Base-by-base conservation (phyloP, 2,797 vertebrate genomes). In the Tragopan temminckii region DNA sequence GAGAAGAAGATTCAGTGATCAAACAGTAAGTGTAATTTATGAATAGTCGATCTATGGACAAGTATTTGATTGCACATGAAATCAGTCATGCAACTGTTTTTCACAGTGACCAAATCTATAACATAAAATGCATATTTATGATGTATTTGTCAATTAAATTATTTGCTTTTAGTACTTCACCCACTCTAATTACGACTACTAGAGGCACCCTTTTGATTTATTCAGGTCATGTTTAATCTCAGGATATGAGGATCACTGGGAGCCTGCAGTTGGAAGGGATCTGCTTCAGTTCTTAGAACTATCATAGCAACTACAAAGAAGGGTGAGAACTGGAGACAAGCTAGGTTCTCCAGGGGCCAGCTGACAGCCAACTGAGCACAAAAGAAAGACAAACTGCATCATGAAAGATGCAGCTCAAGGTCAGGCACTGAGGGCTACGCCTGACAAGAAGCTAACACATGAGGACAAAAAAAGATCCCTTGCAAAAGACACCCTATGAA, bases 351-450 rank as follows among this genome's bases (percentile, higher is more conserved):
- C 50, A 7, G 45, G 58, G 63, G 24, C 46, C 75, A 71, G 31
- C 38, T 92, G 86, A 86, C 53, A 92, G 72, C 31, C 61, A 89
- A 91, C 82, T 86, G 95, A 89, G 29, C 45, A 46, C 63, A 89
- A 66, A 4, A 85, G 69, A 93, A 94, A 94, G 66, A 80, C 19
- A 72, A 52, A 50, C 36, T 74, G 23, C 43, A 48, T 35, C n/a
- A 17, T 71, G 52, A 90, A 95, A 88, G 59, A 90, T 14, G 58
- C 80, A 91, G 55, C 57, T 91, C 33, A 90, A 91, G 48, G 72
- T 89, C 97, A 83, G 70, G 38, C 42, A 78, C 46, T 3, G n/a
- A 80, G 24, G 38, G 15, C 43, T 66, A 89, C 75, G 29, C n/a
- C 48, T 76, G 72, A 72, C 55, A 78, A 79, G 57, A 85, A 23